Evolutionary conservation across 2,888 invertebrate genomes (phyloP), one percentile per base, ranked within the genome.

Genomic region (Drosophila pseudotalamancana): DNA sequence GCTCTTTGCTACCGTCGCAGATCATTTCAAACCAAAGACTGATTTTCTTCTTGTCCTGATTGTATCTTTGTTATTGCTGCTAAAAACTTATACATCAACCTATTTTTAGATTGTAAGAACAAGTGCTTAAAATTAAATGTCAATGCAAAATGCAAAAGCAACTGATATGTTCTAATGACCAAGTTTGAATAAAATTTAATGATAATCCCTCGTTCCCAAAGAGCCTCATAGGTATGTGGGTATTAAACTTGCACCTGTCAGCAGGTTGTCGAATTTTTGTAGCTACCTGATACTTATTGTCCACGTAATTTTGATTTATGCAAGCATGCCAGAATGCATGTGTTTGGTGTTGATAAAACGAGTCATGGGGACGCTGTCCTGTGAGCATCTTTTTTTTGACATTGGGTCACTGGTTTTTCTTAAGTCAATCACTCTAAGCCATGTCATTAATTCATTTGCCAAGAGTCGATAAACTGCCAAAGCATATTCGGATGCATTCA

Each of bases 221-320:
- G n/a, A 2, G 43, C 43, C n/a, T n/a, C n/a, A n/a, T n/a, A n/a
- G n/a, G n/a, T n/a, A n/a, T n/a, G n/a, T n/a, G n/a, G n/a, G n/a
- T n/a, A 18, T 18, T 34, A 43, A 35, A 61, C 29, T 42, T 42
- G 21, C 48, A 29, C 31, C 19, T n/a, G 29, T 31, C 34, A 32
- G 5, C 31, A 25, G 14, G 5, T 34, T 39, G 40, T 43, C n/a
- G 21, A 14, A 12, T 29, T 29, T 27, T 18, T 43, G 50, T 23
- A 37, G 50, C 39, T 31, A 39, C 31, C 57, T 46, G 27, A 56
- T 43, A 39, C 35, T 40, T 57, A 49, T 40, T 68, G 65, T 45
- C 57, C 69, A 70, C 77, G 70, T 77, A 72, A 68, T 81, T 70
- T 70, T 49, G 54, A 76, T 64, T 55, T 61, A 53, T 66, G 34